Evolutionary conservation across 2,113 vertebrate genomes (phyloP).

Genomic region (Ailurus styani): DNA sequence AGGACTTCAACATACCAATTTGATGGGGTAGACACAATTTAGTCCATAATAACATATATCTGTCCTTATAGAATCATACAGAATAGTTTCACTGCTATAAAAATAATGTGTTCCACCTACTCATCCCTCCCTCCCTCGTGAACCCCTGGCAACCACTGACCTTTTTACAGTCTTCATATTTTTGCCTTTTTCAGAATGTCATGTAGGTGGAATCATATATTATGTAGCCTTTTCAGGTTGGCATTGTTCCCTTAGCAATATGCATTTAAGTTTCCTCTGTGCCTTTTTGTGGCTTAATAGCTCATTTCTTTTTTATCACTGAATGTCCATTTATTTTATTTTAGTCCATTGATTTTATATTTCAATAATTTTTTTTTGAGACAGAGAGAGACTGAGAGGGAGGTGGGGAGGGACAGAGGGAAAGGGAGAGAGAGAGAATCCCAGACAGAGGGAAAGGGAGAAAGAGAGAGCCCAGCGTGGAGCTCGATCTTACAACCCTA

Average conservation of each 20-base stretch:
- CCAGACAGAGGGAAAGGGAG: neutral
- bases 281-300: neutral
- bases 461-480: neutral
- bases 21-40: neutral
- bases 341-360: neutral
- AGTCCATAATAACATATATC: neutral
- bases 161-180: neutral
- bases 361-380: neutral
- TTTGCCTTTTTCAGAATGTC: conserved; percentile 11
- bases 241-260: neutral
- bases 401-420: neutral
- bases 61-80: neutral
- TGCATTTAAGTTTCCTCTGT: neutral
- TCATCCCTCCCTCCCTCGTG: neutral
- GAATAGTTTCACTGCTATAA: neutral
- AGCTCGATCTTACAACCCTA: neutral
- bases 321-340: neutral
- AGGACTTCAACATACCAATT: neutral
- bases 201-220: neutral
- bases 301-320: neutral
- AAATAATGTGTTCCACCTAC: neutral
- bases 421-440: neutral
- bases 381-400: neutral
- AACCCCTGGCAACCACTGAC: neutral
- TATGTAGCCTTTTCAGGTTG: neutral